These are phyloP conservation scores for Cheilosia urbana DNA, from an alignment of 2,888 invertebrate species.

Conservation along the genomic window DNA sequence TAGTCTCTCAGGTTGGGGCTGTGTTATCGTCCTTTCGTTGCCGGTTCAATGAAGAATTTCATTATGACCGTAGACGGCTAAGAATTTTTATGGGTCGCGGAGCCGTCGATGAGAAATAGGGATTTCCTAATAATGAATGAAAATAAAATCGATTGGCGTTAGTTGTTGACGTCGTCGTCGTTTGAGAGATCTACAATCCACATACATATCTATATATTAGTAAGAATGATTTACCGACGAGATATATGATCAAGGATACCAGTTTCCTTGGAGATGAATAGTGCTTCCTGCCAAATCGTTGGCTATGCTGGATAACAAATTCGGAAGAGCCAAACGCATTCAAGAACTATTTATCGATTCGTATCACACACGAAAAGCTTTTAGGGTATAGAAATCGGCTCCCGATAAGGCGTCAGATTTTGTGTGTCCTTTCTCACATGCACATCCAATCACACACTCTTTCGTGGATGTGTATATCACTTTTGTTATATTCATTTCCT, in stretches of 20 bases:
- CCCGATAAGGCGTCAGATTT: conserved; percentile 49
- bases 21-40: conserved; percentile 34
- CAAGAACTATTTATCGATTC: conserved; percentile 70
- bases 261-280: background rate
- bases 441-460: background rate
- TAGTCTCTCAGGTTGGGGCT: conserved; percentile 21
- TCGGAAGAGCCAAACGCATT: conserved; percentile 25
- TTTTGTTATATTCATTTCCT: conserved; percentile 65
- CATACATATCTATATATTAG: background rate
- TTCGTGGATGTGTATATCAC: conserved; percentile 35
- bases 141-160: conserved; percentile 64
- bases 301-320: conserved; percentile 1
- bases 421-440: conserved; percentile 29
- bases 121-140: conserved; percentile 42
- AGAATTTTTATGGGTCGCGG: conserved; percentile 30
- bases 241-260: conserved; percentile 11
- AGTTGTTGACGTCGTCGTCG: conserved; percentile 26
- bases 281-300: background rate
- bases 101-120: background rate
- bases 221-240: conserved; percentile 35
- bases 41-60: conserved; percentile 65
- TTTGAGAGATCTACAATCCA: background rate
- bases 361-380: conserved; percentile 44
- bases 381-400: conserved; percentile 5
- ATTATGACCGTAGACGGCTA: conserved; percentile 60